Evolutionary conservation across 2,113 vertebrate species (phyloP), one percentile per base, ranked within the genome.

Genomic region (Tragelaphus buxtoni): DNA sequence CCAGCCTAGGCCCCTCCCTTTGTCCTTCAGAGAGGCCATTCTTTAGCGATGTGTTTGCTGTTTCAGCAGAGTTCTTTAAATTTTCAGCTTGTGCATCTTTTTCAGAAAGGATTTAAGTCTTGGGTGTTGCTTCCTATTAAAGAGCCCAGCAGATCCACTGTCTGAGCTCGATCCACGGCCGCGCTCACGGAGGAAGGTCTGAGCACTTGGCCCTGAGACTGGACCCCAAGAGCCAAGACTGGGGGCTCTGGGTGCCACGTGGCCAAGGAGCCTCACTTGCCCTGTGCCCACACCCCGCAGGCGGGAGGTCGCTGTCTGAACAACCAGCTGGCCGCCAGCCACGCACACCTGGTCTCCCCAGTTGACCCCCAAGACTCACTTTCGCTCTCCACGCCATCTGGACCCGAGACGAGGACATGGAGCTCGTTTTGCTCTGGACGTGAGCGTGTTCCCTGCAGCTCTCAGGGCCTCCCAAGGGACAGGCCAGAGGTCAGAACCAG

Each of bases 291-390:
- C 3, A 3, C 47, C 14, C 9, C 87, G 0, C 76, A 97, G 96
- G 90, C 89, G 45, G 72, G 88, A 42, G 96, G 96, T 14, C 80
- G 28, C 47, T 97, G 96, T 96, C 24, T 96, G 28, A 96, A 79
- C 39, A 0, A 72, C 42, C 61, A 32, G 83, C 83, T 96, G 87
- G 83, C 94, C 11, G 0, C 92, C 65, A 96, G 51, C 96, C 45
- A 1, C 0, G 0, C 35, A 1, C 7, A 20, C 79, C 90, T 97
- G 72, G 56, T 95, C 30, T 79, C 85, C 32, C 94, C 94, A 0
- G 14, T 3, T 0, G 97, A 96, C n/a, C 65, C n/a, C 18, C 65
- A 39, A 22, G n/a, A 18, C n/a, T 69, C 1, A 4, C n/a, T 39
- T 18, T 96, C 2, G 16, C 87, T 0, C 96, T 97, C 49, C 45